Conservation (phyloP, 2,888 invertebrate species). For the Euzetes globulus region DNA sequence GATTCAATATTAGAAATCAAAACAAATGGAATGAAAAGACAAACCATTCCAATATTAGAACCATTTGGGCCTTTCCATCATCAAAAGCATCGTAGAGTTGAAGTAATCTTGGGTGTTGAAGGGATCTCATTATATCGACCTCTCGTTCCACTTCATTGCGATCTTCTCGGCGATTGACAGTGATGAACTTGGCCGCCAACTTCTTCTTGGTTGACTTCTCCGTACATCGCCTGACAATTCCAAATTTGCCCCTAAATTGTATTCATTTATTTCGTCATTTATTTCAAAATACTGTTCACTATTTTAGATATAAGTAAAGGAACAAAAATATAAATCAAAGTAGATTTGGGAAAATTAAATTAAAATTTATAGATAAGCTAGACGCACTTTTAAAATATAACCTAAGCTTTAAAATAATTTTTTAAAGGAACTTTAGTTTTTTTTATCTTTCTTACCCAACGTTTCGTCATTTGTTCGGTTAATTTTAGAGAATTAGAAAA, state of each 20-base stretch:
- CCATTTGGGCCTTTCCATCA: conserved; percentile 67
- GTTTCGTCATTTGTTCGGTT: not conserved
- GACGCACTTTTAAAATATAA: too few relatives aligned
- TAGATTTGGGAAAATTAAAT: too few relatives aligned
- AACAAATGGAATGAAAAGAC: conserved; percentile 48
- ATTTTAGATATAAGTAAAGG: too few relatives aligned
- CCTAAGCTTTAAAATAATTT: too few relatives aligned
- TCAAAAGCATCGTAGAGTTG: conserved; percentile 97
- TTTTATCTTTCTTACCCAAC: not conserved
- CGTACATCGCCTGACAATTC: conserved; percentile 84
- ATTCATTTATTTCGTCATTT: not conserved
- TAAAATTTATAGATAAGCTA: too few relatives aligned
- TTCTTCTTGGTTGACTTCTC: conserved; percentile 71
- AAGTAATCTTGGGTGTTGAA: conserved; percentile 89
- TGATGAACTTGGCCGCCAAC: conserved; percentile 88
- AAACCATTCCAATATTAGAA: conserved; percentile 95
- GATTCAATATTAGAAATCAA: not conserved
- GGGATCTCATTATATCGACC: conserved; percentile 88
- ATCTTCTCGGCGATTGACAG: conserved; percentile 74
- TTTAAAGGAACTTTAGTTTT: too few relatives aligned
- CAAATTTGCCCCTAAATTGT: conserved; percentile 80
- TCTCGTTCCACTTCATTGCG: conserved; percentile 85
- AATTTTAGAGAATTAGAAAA: not conserved
- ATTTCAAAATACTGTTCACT: not conserved
- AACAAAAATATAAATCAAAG: too few relatives aligned